Conservation (phyloP, 2,113 vertebrate genomes). For the Sceloporus tristichus region DNA sequence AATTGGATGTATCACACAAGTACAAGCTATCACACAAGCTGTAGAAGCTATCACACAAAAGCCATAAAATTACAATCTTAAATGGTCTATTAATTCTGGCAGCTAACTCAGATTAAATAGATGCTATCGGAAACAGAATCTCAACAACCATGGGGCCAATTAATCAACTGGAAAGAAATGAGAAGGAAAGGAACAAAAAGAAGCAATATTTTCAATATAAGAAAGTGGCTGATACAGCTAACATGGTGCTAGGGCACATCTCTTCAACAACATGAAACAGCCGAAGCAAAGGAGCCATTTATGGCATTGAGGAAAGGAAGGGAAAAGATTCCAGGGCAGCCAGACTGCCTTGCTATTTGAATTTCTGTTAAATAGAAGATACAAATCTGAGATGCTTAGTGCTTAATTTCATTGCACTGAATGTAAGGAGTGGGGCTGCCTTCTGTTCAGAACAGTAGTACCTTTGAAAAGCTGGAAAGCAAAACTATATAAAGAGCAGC, state of each 20-base stretch:
- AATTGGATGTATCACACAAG: background rate
- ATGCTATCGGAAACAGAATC: background rate
- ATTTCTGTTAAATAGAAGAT: slow-evolving; percentile 20
- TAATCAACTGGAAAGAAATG: slow-evolving; percentile 17
- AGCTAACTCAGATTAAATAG: slow-evolving; percentile 12
- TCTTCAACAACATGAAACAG: background rate
- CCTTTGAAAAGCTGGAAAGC: slow-evolving; percentile 22
- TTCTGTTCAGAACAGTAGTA: slow-evolving; percentile 33
- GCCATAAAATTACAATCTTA: slow-evolving; percentile 33
- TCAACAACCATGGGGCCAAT: background rate
- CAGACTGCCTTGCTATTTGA: slow-evolving; percentile 8
- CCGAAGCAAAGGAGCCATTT: background rate
- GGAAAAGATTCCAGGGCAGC: background rate
- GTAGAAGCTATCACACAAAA: slow-evolving; percentile 16
- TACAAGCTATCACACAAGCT: slow-evolving; percentile 10
- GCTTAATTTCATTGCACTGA: slow-evolving; percentile 25
- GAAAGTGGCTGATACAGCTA: background rate
- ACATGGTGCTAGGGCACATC: background rate
- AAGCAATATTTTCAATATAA: slow-evolving; percentile 1
- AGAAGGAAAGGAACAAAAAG: slow-evolving; percentile 16
- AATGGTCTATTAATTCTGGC: slow-evolving; percentile 22
- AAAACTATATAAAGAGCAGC: slow-evolving; percentile 32
- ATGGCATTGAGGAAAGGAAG: background rate
- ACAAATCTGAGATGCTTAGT: slow-evolving; percentile 22
- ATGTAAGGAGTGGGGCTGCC: slow-evolving; percentile 28